Conservation (phyloP, 1,140 invertebrate species). For the Drosophila orena region DNA sequence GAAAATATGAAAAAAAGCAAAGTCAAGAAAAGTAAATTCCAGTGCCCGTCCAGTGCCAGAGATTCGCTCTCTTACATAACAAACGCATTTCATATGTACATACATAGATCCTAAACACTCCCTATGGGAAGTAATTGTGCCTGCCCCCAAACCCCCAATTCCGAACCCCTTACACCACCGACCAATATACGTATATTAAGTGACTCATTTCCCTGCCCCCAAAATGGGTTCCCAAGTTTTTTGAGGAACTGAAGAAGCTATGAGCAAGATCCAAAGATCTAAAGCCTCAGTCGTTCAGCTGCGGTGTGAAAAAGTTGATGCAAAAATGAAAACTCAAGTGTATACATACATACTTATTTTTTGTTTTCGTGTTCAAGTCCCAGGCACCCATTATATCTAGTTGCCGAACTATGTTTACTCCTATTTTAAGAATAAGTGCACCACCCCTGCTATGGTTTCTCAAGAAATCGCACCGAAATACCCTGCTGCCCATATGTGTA, state of each 20-base stretch:
- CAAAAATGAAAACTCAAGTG: constrained; percentile 20
- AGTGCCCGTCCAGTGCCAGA: constrained; percentile 62
- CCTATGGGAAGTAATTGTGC: constrained; percentile 16
- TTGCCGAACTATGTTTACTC: too few species aligned
- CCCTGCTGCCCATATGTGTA: neutral
- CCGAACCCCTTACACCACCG: neutral
- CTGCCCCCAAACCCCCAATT: neutral
- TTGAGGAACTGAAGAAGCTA: neutral
- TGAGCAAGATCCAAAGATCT: constrained; percentile 2
- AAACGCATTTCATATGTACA: neutral
- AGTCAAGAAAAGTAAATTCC: constrained; percentile 15
- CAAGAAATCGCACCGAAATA: neutral
- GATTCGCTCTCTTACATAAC: constrained; percentile 7
- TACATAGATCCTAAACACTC: neutral
- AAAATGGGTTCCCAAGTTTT: neutral
- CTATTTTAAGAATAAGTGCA: neutral
- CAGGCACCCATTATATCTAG: neutral
- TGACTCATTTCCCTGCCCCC: neutral
- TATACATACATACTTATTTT: constrained; percentile 8
- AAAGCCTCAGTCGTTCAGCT: constrained; percentile 36
- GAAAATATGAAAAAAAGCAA: neutral
- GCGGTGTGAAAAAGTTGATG: constrained; percentile 25
- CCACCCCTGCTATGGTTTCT: neutral
- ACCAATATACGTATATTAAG: neutral
- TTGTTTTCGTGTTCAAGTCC: constrained; percentile 33